phyloP scores from a whole-genome alignment of 2,113 vertebrate species.

The Alosa alosa region DNA sequence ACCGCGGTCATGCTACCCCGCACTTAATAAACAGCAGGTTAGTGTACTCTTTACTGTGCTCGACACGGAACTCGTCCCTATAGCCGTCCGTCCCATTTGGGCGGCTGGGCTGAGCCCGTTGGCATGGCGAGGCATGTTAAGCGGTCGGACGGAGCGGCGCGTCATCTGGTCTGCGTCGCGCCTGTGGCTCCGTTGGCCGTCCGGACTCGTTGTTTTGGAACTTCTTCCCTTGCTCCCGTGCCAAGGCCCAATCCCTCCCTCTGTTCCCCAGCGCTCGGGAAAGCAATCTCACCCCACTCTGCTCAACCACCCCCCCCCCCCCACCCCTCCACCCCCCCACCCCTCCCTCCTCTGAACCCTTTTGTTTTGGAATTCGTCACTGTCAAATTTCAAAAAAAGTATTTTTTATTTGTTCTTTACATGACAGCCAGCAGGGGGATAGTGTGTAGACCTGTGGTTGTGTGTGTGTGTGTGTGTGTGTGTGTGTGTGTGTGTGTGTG shows the following conservation, averaged over 20 bases:
- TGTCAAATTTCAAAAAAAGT: constrained; percentile 55
- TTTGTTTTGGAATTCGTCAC: constrained; percentile 54
- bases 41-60: constrained; percentile 85
- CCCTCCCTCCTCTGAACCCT: constrained; percentile 58
- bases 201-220: constrained; percentile 53
- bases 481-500: neutral
- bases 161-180: constrained; percentile 78
- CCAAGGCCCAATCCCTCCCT: constrained; percentile 59
- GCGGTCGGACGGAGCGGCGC: constrained; percentile 71
- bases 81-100: constrained; percentile 51
- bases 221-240: constrained; percentile 53
- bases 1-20: constrained; percentile 86
- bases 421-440: neutral
- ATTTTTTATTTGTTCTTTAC: constrained; percentile 55
- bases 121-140: constrained; percentile 79
- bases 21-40: constrained; percentile 96
- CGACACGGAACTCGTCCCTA: constrained; percentile 82
- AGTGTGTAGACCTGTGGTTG: neutral
- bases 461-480: neutral
- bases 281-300: constrained; percentile 50
- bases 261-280: constrained; percentile 59
- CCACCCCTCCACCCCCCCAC: neutral
- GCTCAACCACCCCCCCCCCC: neutral
- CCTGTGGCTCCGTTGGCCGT: constrained; percentile 70
- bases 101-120: neutral